A percentile compares a stretch with the other conserved stretches of the same genome.
These are phyloP conservation scores for Helicoverpa assulta DNA, from an alignment of 2,888 invertebrate species.

Conservation along the genomic window DNA sequence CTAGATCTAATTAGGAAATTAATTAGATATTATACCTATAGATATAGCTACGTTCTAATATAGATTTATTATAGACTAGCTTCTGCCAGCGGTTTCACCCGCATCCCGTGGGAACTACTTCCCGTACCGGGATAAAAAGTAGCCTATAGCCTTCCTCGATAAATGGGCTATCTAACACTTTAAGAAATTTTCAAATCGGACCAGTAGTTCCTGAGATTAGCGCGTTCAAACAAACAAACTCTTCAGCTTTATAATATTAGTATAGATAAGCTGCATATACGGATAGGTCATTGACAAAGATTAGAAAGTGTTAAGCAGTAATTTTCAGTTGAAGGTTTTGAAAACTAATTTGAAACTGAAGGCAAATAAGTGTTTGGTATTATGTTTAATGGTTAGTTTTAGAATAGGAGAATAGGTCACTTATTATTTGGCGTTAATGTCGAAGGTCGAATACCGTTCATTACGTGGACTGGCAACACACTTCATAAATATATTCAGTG, in stretches of 20 bases:
- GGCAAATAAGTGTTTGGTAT: background rate
- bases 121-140: no score
- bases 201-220: no score
- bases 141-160: no score
- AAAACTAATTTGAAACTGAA: background rate
- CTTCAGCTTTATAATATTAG: no score
- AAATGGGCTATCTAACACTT: no score
- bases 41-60: conserved; percentile 30
- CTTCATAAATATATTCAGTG: no score
- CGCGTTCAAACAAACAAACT: no score
- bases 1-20: conserved; percentile 53
- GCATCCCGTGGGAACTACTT: no score
- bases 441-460: background rate
- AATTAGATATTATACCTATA: conserved; percentile 45
- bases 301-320: background rate
- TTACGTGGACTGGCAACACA: background rate
- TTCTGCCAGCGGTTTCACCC: no score
- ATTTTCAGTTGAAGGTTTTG: background rate
- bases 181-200: no score
- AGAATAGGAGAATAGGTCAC: background rate
- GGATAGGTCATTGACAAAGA: conserved; percentile 6
- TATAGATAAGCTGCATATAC: conserved; percentile 8
- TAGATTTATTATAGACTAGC: conserved; percentile 17
- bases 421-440: background rate
- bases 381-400: background rate